A percentile compares a stretch with the other conserved stretches of the same genome.
Evolutionary conservation across 2,113 vertebrate species (phyloP).

Genomic region (Ahaetulla prasina): DNA sequence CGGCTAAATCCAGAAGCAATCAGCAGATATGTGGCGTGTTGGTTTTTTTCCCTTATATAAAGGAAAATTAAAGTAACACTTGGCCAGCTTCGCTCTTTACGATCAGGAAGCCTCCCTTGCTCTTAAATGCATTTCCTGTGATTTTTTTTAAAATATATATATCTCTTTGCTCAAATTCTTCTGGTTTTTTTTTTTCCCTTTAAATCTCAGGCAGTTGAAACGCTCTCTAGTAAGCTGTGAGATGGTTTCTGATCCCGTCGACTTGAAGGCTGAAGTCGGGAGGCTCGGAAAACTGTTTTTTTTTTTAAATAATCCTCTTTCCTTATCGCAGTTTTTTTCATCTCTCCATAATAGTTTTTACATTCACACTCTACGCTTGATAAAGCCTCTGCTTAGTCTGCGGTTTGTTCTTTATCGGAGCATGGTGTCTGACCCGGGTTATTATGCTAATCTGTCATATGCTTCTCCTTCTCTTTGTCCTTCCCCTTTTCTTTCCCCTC

Average conservation of each 20-base stretch:
- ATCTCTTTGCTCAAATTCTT: not conserved
- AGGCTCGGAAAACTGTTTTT: not conserved
- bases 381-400: not conserved
- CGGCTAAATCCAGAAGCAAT: not conserved
- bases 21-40: not conserved
- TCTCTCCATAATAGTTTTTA: not conserved
- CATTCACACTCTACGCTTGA: not conserved
- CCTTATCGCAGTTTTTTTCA: not conserved
- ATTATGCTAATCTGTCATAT: not conserved
- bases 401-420: not conserved
- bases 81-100: not conserved
- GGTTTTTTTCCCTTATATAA: not conserved
- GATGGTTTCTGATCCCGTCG: not conserved
- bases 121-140: not conserved
- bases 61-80: not conserved
- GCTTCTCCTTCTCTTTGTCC: not conserved
- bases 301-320: not conserved
- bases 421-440: not conserved
- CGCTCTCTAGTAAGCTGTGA: not conserved
- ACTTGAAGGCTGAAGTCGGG: not conserved
- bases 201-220: not conserved
- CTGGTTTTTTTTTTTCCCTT: not conserved
- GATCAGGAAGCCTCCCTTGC: not conserved
- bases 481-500: not conserved
- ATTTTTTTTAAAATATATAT: too few species aligned